Base-by-base conservation (phyloP, 2,888 invertebrate species). In the Drosophila falleni region DNA sequence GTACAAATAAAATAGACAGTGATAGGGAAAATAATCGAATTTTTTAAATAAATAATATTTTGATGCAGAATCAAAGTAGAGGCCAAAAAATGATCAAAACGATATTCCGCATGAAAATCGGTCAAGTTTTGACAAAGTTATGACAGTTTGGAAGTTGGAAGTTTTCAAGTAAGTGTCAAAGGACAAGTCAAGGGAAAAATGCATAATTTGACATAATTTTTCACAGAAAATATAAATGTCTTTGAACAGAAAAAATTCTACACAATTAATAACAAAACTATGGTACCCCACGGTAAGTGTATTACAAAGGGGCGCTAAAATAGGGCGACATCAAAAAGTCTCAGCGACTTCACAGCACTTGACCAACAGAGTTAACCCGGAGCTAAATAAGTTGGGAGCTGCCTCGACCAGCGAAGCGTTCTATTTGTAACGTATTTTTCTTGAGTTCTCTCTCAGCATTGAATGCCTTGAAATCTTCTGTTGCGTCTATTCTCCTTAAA, bases 391-490 rank as follows among this genome's bases (percentile, higher is more conserved):
- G 37, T 35, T 58, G 58, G 33, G 23, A 33, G 61, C 46, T 68
- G 44, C 26, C 73, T 41, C 60, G 47, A 55, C 53, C 81, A 81
- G 71, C 85, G 59, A 83, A 77, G 81, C 87, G 80, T 87, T 79
- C 60, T 41, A 73, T 82, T 85, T 87, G 87, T 87, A 85, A 85
- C 84, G 84, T 87, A 82, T 78, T 87, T 87, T 79, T 66, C 47
- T 26, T 13, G 60, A 26, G 23, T 46, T 55, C 42, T 29, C 49
- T 31, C 16, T 37, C 9, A 6, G 60, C 68, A 68, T 66, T 64
- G 50, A 60, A 42, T 54, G 76, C 62, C 53, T 47, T 51, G 62
- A 68, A 68, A 68, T 62, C 56, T 67, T 64, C 29, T 2, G 47
- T 9, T 67, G 49, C 44, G 58, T 56, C 50, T 39, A 47, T 47